phyloP scores from a whole-genome alignment of 2,113 vertebrate genomes.

The Channa maculata region DNA sequence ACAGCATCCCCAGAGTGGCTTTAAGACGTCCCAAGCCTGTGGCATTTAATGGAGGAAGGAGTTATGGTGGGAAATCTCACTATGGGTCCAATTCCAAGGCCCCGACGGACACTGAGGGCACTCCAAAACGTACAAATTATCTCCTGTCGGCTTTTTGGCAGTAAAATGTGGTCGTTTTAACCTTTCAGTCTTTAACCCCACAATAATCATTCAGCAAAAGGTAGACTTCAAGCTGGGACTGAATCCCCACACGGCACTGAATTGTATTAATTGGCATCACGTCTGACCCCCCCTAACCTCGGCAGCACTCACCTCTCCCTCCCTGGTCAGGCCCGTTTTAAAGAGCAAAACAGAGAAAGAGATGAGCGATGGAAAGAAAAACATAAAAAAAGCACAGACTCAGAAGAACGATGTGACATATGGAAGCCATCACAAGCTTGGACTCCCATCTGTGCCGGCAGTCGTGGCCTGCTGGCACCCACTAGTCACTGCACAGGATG shows the following conservation, averaged over 20 bases:
- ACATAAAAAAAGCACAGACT: conserved; percentile 45
- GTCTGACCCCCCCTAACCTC: conserved; percentile 60
- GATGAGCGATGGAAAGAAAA: conserved; percentile 77
- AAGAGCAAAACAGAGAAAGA: conserved; percentile 70
- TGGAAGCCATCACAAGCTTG: conserved; percentile 81
- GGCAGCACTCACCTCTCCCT: conserved; percentile 35
- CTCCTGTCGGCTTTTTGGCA: conserved; percentile 62
- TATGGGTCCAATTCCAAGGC: conserved; percentile 66
- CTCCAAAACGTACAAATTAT: conserved; percentile 66
- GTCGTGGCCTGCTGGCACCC: conserved; percentile 77
- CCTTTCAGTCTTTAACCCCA: conserved; percentile 64
- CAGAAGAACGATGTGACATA: conserved; percentile 73
- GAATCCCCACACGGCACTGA: conserved; percentile 31
- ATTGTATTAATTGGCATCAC: conserved; percentile 67
- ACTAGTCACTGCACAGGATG: conserved; percentile 72
- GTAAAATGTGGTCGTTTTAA: conserved; percentile 66
- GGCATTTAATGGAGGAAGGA: conserved; percentile 72
- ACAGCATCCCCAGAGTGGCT: conserved; percentile 63
- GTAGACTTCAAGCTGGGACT: conserved; percentile 39
- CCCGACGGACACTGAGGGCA: conserved; percentile 42
- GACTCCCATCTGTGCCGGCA: conserved; percentile 80
- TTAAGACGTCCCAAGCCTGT: conserved; percentile 54
- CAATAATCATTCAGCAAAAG: conserved; percentile 50
- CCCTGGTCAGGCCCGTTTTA: conserved; percentile 45
- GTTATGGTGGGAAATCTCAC: conserved; percentile 77